Conservation (phyloP, 64 coral and sea anemone genomes). For the Porites australiensis region DNA sequence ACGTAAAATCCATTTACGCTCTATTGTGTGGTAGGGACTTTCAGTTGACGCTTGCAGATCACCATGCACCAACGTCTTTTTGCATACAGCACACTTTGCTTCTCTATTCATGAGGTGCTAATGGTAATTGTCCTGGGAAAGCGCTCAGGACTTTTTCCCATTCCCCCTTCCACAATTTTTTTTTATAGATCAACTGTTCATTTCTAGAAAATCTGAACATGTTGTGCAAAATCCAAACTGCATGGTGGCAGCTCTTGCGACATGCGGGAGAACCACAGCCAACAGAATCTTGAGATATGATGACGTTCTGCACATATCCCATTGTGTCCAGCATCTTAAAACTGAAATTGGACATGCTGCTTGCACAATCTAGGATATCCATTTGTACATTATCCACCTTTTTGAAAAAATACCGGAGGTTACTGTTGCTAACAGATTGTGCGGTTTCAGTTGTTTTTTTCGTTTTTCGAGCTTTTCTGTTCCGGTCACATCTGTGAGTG, state of each 20-base stretch:
- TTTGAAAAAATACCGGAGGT: conserved; percentile 22
- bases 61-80: conserved; percentile 39
- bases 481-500: conserved; percentile 41
- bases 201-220: conserved; percentile 48
- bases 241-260: conserved; percentile 41
- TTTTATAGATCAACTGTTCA: conserved; percentile 58
- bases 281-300: conserved; percentile 28
- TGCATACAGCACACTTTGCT: conserved; percentile 63
- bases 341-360: conserved; percentile 2
- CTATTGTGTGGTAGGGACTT: conserved; percentile 45
- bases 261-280: conserved; percentile 17
- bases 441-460: conserved; percentile 10
- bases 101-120: conserved; percentile 44
- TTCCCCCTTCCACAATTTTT: conserved; percentile 9
- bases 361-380: conserved; percentile 45
- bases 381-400: conserved; percentile 46
- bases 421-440: conserved; percentile 4
- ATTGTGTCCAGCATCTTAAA: conserved; percentile 69
- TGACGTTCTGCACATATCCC: conserved; percentile 48
- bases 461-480: conserved; percentile 22
- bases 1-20: conserved; percentile 48
- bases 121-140: conserved; percentile 34
- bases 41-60: conserved; percentile 44
- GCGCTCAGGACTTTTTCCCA: conserved; percentile 39
- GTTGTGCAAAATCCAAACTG: conserved; percentile 60